These are phyloP conservation scores for Caenorhabditis afra DNA, from an alignment of 2,888 invertebrate species.

Conservation along the genomic window DNA sequence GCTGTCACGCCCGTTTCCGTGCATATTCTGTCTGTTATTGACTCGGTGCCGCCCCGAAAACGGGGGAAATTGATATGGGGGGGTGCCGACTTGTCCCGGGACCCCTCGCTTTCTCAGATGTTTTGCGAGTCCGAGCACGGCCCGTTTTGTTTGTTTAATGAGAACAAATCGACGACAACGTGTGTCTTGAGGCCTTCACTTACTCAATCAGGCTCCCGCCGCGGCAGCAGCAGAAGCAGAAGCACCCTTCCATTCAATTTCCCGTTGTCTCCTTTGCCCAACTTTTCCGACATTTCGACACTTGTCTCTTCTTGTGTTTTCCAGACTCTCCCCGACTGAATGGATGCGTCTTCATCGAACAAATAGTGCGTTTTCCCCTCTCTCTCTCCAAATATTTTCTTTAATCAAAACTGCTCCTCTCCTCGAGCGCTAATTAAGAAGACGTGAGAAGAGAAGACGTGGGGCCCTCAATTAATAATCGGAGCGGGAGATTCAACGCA, in stretches of 20 bases:
- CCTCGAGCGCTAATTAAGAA: slow-evolving; percentile 30
- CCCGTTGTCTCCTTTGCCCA: slow-evolving; percentile 36
- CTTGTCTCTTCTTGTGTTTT: slow-evolving; percentile 37
- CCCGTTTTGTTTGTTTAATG: slow-evolving; percentile 58
- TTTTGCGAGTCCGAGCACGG: slow-evolving; percentile 39
- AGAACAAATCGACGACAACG: slow-evolving; percentile 58
- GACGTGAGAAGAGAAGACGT: too few relatives aligned
- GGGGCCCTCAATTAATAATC: slow-evolving; percentile 54
- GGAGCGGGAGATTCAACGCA: slow-evolving; percentile 14
- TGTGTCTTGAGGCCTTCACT: slow-evolving; percentile 30
- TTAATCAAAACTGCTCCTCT: slow-evolving; percentile 26
- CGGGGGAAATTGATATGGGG: slow-evolving; percentile 46
- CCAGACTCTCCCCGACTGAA: slow-evolving; percentile 43
- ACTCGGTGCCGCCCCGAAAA: slow-evolving; percentile 11
- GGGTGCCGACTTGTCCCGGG: background rate
- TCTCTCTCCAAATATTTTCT: slow-evolving; percentile 41
- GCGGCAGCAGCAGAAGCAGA: background rate
- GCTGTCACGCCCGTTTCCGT: slow-evolving; percentile 44
- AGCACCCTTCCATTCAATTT: slow-evolving; percentile 50
- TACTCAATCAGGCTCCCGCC: slow-evolving; percentile 48
- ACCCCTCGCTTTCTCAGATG: slow-evolving; percentile 20
- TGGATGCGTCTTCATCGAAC: slow-evolving; percentile 55
- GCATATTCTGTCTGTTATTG: slow-evolving; percentile 47
- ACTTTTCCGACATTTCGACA: slow-evolving; percentile 47
- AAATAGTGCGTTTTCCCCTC: slow-evolving; percentile 46